A percentile compares a stretch with the other conserved stretches of the same genome.
Evolutionary conservation across 2,888 invertebrate species (phyloP).

Genomic region (Synergus itoensis): DNA sequence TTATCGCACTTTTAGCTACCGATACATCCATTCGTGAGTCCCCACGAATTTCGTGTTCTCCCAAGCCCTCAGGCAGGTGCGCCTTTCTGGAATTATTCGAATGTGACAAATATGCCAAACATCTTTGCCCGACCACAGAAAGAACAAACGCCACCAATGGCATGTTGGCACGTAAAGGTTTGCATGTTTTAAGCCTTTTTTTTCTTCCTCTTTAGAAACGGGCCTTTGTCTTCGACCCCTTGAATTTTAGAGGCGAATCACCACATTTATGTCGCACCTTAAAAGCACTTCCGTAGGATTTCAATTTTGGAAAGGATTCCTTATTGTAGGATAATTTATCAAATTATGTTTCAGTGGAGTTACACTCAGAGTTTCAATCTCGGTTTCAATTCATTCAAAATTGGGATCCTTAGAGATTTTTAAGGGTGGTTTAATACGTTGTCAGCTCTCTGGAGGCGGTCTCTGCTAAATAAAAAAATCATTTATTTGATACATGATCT

Average conservation of each 20-base stretch:
- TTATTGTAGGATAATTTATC: neutral
- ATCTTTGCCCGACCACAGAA: conserved; percentile 56
- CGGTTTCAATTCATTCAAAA: neutral
- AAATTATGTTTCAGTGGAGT: no score
- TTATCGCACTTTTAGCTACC: conserved; percentile 47
- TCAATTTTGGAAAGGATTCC: neutral
- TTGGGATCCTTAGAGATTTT: neutral
- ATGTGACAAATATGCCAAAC: conserved; percentile 75
- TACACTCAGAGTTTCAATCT: no score
- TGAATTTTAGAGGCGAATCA: conserved; percentile 29
- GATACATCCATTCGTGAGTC: conserved; percentile 42
- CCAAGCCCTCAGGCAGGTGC: conserved; percentile 68
- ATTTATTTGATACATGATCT: neutral
- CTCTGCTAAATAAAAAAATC: conserved; percentile 7
- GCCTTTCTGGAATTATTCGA: conserved; percentile 72
- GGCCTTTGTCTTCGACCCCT: conserved; percentile 48
- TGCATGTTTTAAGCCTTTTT: conserved; percentile 27
- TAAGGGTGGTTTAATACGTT: conserved; percentile 2
- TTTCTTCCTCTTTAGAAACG: conserved; percentile 41
- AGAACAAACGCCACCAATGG: conserved; percentile 43
- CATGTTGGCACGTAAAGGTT: conserved; percentile 22
- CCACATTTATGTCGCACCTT: conserved; percentile 12
- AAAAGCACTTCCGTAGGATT: conserved; percentile 19
- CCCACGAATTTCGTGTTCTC: conserved; percentile 49
- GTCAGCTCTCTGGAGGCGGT: neutral